Evolutionary conservation across 2,797 vertebrate genomes (phyloP), one percentile per base, ranked within the genome.

Genomic region (Oceanodroma leucorhoa): DNA sequence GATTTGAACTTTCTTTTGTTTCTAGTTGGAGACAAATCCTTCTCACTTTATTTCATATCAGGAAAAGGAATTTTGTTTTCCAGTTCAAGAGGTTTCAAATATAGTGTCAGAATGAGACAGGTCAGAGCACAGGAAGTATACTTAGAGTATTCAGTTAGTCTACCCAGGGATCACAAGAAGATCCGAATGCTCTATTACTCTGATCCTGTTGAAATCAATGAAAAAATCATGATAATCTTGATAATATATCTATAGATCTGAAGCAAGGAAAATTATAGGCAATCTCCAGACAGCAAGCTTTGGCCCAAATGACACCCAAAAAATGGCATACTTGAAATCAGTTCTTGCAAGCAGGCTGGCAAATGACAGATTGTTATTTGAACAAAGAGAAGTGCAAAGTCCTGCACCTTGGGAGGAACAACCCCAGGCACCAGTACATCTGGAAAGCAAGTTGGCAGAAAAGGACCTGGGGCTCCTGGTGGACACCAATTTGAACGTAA

Each of bases 261-360:
- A 32, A 60, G 6, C 4, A 64, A 82, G 27, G 1, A 83, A 70
- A 88, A n/a, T 26, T 26, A 43, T 9, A 51, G 27, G 13, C 14
- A 79, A 50, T 30, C 22, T 67, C 36, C 51, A 51, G 29, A 58
- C 2, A 70, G 4, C 9, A 80, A 83, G 7, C 10, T 69, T 65
- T 46, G 17, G 3, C 8, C 10, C 10, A 20, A 5, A 3, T 3
- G 6, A 48, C 18, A 36, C 5, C 6, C 7, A 36, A 36, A 36
- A n/a, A n/a, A n/a, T n/a, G n/a, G n/a, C 4, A 15, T 45, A 55
- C 27, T 46, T 55, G 23, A 77, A 77, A 82, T 38, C 10, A 23
- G 3, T 69, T 81, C 22, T 51, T 61, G 12, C 9, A 65, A 69
- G 26, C 27, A 41, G 41, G 6, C 24, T 81, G 60, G 14, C 8